Conservation (phyloP, 2,888 invertebrate genomes). For the Chrysolina haemoptera region DNA sequence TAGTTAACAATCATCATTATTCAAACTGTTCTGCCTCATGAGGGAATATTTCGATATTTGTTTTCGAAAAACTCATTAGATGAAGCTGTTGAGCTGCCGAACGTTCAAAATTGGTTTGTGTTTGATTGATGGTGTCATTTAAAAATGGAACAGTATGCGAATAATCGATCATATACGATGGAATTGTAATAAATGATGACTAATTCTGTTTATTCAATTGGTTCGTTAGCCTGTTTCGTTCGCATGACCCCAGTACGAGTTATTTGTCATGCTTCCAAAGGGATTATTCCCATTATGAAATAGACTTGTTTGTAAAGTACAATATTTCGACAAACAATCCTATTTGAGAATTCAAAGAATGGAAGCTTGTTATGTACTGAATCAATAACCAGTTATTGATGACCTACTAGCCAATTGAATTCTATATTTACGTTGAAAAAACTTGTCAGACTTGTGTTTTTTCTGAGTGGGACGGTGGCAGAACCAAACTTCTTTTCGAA, state of each 20-base stretch:
- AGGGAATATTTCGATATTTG: not conserved
- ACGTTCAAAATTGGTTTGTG: not conserved
- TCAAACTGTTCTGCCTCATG: not conserved
- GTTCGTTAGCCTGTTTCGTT: constrained; percentile 11
- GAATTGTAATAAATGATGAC: constrained; percentile 6
- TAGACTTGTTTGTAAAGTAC: not conserved
- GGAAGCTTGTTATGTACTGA: too few species aligned
- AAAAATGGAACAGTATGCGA: not conserved
- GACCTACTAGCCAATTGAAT: too few species aligned
- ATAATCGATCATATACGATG: not conserved
- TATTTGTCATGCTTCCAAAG: not conserved
- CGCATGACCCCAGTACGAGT: not conserved
- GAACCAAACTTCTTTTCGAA: too few species aligned
- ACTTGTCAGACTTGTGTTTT: too few species aligned
- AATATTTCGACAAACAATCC: not conserved
- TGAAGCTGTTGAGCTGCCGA: not conserved
- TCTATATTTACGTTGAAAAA: too few species aligned
- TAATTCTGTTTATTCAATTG: not conserved
- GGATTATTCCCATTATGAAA: not conserved
- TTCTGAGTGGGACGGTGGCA: too few species aligned
- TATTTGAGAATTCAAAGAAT: too few species aligned
- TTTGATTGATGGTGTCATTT: not conserved
- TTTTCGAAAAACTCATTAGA: constrained; percentile 9
- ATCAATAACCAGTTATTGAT: too few species aligned
- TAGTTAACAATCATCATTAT: not conserved